Conservation (phyloP, 2,797 vertebrate species). For the Clarias platycephalus region DNA sequence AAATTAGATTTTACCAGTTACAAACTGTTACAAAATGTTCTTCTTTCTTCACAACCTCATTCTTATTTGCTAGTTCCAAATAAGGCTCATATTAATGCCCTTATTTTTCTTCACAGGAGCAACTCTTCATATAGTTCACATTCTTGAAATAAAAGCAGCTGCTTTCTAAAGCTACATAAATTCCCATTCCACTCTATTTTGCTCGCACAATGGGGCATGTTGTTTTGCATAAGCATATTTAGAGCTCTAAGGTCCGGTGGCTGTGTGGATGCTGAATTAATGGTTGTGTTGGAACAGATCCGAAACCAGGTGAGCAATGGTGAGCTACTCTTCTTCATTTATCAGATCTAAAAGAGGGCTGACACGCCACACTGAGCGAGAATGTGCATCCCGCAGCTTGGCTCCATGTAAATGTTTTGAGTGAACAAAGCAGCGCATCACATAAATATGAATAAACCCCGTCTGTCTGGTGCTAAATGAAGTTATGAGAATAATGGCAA, state of each 20-base stretch:
- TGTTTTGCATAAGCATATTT: constrained; percentile 59
- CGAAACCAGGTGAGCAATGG: constrained; percentile 59
- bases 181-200: constrained; percentile 39
- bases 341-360: constrained; percentile 56
- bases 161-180: constrained; percentile 42
- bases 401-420: constrained; percentile 54
- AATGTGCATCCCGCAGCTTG: constrained; percentile 47
- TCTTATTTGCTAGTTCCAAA: constrained; percentile 9
- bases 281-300: constrained; percentile 44
- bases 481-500: constrained; percentile 65
- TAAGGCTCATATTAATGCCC: neutral
- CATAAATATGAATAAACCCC: constrained; percentile 69
- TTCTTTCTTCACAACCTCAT: constrained; percentile 9
- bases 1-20: neutral
- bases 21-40: neutral
- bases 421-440: constrained; percentile 57
- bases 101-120: constrained; percentile 18
- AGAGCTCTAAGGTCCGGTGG: constrained; percentile 43
- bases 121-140: constrained; percentile 20
- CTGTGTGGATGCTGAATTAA: constrained; percentile 52
- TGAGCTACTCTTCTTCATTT: constrained; percentile 53
- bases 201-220: constrained; percentile 35
- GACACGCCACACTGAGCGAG: constrained; percentile 45
- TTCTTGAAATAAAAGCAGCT: constrained; percentile 21
- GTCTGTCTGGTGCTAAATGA: constrained; percentile 65